Percentiles rank a stretch among this genome's conserved stretches.
phyloP scores from a whole-genome alignment of 2,888 invertebrate species.

The Drosophila rellima region DNA sequence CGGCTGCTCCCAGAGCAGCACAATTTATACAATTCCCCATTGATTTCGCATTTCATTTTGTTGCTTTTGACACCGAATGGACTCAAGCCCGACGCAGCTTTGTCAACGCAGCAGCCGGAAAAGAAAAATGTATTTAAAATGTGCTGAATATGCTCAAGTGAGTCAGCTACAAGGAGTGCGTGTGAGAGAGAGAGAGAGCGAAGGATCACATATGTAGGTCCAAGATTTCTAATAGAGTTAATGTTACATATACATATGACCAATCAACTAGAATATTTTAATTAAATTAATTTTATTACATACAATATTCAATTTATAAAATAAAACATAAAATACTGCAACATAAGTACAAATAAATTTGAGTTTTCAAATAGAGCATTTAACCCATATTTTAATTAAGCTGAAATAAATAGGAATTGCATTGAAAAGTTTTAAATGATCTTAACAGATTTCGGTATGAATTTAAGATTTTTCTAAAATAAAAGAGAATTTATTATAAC shows the following conservation, averaged over 20 bases:
- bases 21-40: constrained; percentile 31
- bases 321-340: too few relatives aligned
- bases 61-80: constrained; percentile 82
- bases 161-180: not conserved
- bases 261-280: too few relatives aligned
- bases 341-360: too few relatives aligned
- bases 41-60: constrained; percentile 72
- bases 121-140: constrained; percentile 40
- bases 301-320: too few relatives aligned
- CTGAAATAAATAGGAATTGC: too few relatives aligned
- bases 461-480: not conserved
- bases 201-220: not conserved
- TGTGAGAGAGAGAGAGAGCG: not conserved
- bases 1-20: constrained; percentile 19
- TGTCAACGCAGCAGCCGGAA: constrained; percentile 50
- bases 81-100: constrained; percentile 48
- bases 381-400: too few relatives aligned
- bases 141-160: constrained; percentile 55
- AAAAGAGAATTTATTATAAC: too few relatives aligned
- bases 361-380: too few relatives aligned
- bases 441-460: too few relatives aligned
- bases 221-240: not conserved
- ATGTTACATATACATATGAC: too few relatives aligned
- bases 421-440: too few relatives aligned
- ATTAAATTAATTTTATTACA: not conserved